Base-by-base conservation (phyloP, 2,888 invertebrate species). In the Sisyra nigra region DNA sequence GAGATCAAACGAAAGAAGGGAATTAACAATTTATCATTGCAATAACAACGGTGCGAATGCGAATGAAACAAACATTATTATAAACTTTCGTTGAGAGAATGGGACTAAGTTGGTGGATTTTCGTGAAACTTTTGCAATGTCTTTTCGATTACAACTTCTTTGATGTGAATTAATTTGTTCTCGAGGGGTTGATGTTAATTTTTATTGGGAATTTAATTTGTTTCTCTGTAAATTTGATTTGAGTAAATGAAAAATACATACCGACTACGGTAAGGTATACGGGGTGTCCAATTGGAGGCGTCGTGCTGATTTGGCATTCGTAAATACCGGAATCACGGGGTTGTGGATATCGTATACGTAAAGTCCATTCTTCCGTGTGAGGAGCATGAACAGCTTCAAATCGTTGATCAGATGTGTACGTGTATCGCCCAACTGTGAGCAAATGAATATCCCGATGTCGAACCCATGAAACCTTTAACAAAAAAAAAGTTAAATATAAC, bases 291-390 rank as follows among this genome's bases (percentile, higher is more conserved):
- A 85, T 78, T 45, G 87, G 87, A 41, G 88, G 88, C 48, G 88
- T 88, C 41, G 88, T 88, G 52, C 85, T 86, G 60, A 89, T 86
- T 69, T 89, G 89, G 61, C 88, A 89, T 68, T 89, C 88, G 63
- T 89, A 89, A 54, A 83, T 74, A 32, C 83, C 83, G 2, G 78
- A 73, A 58, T 83, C 83, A 55, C 77, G 76, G 47, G 72, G 68
- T 59, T 81, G 80, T 6, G 80, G 76, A 60, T 80, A 80, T 47
- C 77, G 69, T 59, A 81, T 80, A 55, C 80, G 74, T 45, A 88
- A 65, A 41, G 83, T 81, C 87, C 87, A 87, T 61, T 87, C 86
- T 61, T 88, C 87, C 42, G 84, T 80, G 57, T 86, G 84, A 1
- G 86, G 86, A 46, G 79, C 79, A 63, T 89, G 86, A 50, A 85